phyloP scores from a whole-genome alignment of 2,797 vertebrate species.

The Fistularia tabacaria region DNA sequence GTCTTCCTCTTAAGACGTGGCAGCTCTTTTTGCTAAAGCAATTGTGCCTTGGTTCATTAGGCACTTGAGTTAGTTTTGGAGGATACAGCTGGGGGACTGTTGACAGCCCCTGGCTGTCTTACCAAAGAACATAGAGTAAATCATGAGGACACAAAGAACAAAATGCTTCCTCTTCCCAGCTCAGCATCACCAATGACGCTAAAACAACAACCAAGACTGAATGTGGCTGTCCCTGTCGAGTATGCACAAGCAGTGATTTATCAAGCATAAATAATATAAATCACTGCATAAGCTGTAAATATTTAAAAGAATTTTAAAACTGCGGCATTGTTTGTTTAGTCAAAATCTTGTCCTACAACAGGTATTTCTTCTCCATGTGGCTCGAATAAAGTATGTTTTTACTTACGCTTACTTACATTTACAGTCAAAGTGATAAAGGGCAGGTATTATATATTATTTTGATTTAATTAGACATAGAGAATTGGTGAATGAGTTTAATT shows the following conservation, averaged over 20 bases:
- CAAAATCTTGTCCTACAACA: too few relatives aligned
- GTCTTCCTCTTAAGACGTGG: constrained; percentile 35
- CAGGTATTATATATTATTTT: too few relatives aligned
- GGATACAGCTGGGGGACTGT: constrained; percentile 67
- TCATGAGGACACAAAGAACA: constrained; percentile 51
- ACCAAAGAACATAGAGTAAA: constrained; percentile 51
- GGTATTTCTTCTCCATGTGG: too few relatives aligned
- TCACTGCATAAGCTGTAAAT: constrained; percentile 3
- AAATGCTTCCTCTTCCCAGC: constrained; percentile 45
- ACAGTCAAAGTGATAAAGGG: too few relatives aligned
- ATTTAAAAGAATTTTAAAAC: constrained; percentile 1
- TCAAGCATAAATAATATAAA: constrained; percentile 12
- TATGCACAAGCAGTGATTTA: constrained; percentile 3
- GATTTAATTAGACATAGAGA: too few relatives aligned
- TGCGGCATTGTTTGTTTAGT: too few relatives aligned
- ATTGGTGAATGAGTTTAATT: too few relatives aligned
- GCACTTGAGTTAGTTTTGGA: constrained; percentile 64
- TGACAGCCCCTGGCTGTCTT: constrained; percentile 64
- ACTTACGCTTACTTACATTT: too few relatives aligned
- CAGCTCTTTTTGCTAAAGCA: constrained; percentile 62
- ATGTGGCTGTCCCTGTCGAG: constrained; percentile 6
- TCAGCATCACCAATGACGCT: constrained; percentile 33
- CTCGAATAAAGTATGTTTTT: too few relatives aligned
- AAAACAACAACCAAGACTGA: constrained; percentile 31
- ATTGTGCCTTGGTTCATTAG: constrained; percentile 72